Base-by-base conservation (phyloP, 2,888 invertebrate species). In the Chrysomela aeneicollis region DNA sequence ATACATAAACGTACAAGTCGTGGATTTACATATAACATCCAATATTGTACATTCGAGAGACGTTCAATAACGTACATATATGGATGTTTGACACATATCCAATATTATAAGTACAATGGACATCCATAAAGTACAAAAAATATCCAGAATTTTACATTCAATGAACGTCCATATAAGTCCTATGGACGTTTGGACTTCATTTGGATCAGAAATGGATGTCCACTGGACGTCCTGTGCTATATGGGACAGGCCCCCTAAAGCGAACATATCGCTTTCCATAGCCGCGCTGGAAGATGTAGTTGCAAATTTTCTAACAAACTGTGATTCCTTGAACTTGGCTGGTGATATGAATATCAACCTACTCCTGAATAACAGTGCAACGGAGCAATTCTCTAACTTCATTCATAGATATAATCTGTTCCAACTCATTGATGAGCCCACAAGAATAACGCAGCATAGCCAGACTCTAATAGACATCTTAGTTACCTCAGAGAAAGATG, bases 311-410 rank as follows among this genome's bases (percentile, higher is more conserved):
- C n/a, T n/a, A 6, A 49, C 8, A 4, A 49, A 49, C 49, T 15
- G 49, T 8, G 49, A 50, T 21, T 50, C 21, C 50, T 50, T 21
- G 50, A 50, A 18, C 22, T 50, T 50, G 50, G 22, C 12, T 21
- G 50, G 50, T 50, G 50, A 50, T 21, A 50, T 50, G 50, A 18
- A 50, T 50, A 22, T 50, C 50, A 50, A 50, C 9, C 12, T 50
- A 4, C 50, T 21, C 9, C 15, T 2, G 49, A 18, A 15, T 17
- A 8, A 49, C 15, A 6, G 42, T 6, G 42, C 42, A 42, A 42
- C 42, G 8, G 42, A 42, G 42, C 42, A 15, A 5, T 42, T 49
- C 18, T 49, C 49, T 18, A 49, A 49, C n/a, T 49, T 49, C 6
- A 50, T 50, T 50, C 50, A 21, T 19, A 21, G 50, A 50, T 50